These are phyloP conservation scores for Ia io DNA, from an alignment of 2,113 vertebrate species.

Conservation along the genomic window DNA sequence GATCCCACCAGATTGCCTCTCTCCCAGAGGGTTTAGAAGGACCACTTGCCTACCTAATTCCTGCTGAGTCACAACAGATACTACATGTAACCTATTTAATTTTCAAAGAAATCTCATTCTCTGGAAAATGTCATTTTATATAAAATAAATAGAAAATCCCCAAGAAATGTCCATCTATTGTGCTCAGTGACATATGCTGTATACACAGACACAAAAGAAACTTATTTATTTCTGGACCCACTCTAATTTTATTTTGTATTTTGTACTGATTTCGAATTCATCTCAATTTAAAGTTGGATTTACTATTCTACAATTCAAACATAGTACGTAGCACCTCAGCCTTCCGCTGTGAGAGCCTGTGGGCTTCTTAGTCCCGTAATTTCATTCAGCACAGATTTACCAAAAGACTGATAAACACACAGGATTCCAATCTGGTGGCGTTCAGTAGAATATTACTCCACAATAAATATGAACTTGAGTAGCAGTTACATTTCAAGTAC, in stretches of 20 bases:
- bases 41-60: neutral
- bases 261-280: slow-evolving; percentile 22
- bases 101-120: neutral
- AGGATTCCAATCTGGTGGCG: neutral
- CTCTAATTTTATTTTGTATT: neutral
- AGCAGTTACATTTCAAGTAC: neutral
- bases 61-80: neutral
- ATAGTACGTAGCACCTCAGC: neutral
- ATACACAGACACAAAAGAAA: neutral
- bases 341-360: neutral
- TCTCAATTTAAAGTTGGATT: slow-evolving; percentile 8
- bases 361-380: neutral
- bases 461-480: neutral
- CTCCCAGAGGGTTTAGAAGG: neutral
- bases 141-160: neutral
- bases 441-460: neutral
- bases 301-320: neutral
- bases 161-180: neutral
- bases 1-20: neutral
- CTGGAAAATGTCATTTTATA: neutral
- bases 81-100: neutral
- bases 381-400: neutral
- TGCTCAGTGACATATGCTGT: neutral
- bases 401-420: neutral
- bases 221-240: neutral